phyloP scores from a whole-genome alignment of 2,888 invertebrate species.

The Rutpela maculata region DNA sequence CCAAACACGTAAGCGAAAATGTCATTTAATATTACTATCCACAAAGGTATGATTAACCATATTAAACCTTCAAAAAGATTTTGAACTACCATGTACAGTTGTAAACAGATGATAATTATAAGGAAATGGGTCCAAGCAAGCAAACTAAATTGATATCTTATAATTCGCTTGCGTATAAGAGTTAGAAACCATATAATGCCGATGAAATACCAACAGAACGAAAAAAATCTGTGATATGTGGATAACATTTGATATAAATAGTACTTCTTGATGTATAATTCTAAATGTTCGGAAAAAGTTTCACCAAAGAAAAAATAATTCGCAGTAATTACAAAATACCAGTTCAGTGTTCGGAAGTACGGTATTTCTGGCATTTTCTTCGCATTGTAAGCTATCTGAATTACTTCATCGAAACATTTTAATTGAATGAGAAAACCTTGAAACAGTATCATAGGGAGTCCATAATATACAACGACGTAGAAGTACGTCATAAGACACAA shows the following conservation, averaged over 20 bases:
- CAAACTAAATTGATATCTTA: constrained; percentile 95
- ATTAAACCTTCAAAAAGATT: constrained; percentile 95
- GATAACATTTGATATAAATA: constrained; percentile 86
- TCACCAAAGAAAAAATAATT: constrained; percentile 99
- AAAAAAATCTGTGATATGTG: constrained; percentile 96
- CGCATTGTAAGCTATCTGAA: constrained; percentile 97
- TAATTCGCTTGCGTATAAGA: constrained; percentile 96
- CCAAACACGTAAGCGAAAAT: constrained; percentile 99
- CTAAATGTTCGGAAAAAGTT: constrained; percentile 88
- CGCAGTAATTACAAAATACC: constrained; percentile 97
- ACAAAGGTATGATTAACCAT: constrained; percentile 97
- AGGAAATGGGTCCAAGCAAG: constrained; percentile 99
- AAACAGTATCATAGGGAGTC: constrained; percentile 94
- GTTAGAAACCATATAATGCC: constrained; percentile 98
- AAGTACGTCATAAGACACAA: constrained; percentile 95
- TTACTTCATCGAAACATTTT: constrained; percentile 99
- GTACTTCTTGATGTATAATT: constrained; percentile 73
- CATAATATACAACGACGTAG: constrained; percentile 92
- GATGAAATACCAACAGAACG: constrained; percentile 94
- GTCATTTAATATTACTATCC: constrained; percentile 99
- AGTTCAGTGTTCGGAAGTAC: constrained; percentile 88
- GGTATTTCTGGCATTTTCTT: constrained; percentile 96
- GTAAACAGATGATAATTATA: constrained; percentile 95
- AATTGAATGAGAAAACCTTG: constrained; percentile 97
- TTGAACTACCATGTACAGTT: constrained; percentile 97